Percentiles rank a stretch among this genome's conserved stretches.
Evolutionary conservation across 1,140 invertebrate genomes (phyloP).

Genomic region (Drosophila pectinifera): DNA sequence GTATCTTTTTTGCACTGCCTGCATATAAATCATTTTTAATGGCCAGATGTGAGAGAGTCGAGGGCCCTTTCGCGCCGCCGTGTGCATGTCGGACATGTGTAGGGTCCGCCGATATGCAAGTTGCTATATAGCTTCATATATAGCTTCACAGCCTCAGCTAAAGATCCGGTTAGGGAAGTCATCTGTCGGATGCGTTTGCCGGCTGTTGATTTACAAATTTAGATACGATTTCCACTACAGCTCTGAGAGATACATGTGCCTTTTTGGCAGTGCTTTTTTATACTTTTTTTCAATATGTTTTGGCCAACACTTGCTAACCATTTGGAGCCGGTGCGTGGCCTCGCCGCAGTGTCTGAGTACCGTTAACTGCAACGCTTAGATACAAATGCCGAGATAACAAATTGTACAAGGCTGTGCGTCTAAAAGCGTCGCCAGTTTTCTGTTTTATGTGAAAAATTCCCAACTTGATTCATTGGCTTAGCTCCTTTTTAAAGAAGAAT

Average conservation of each 20-base stretch:
- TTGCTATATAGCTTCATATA: conserved; percentile 1
- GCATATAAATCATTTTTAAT: conserved; percentile 75
- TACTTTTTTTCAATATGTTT: conserved; percentile 58
- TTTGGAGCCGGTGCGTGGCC: conserved; percentile 55
- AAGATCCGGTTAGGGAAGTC: conserved; percentile 26
- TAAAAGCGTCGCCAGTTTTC: conserved; percentile 34
- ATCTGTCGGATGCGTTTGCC: conserved; percentile 30
- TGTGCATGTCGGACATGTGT: conserved; percentile 41
- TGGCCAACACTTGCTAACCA: conserved; percentile 67
- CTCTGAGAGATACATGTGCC: conserved; percentile 18
- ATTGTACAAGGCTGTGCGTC: conserved; percentile 65
- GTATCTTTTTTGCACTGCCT: conserved; percentile 36
- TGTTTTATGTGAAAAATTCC: conserved; percentile 56
- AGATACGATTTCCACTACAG: conserved; percentile 32
- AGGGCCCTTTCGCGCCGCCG: conserved; percentile 30
- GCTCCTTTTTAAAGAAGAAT: neutral
- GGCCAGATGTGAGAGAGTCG: conserved; percentile 44
- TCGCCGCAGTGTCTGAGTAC: conserved; percentile 46
- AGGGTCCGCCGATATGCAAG: conserved; percentile 16
- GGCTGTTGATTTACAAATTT: conserved; percentile 39
- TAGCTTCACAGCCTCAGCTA: no score
- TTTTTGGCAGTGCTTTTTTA: conserved; percentile 57
- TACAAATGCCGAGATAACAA: conserved; percentile 75
- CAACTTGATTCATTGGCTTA: conserved; percentile 16
- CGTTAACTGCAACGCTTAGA: conserved; percentile 78